Evolutionary conservation across 2,888 invertebrate genomes (phyloP).

Genomic region (Rotaria macrura): DNA sequence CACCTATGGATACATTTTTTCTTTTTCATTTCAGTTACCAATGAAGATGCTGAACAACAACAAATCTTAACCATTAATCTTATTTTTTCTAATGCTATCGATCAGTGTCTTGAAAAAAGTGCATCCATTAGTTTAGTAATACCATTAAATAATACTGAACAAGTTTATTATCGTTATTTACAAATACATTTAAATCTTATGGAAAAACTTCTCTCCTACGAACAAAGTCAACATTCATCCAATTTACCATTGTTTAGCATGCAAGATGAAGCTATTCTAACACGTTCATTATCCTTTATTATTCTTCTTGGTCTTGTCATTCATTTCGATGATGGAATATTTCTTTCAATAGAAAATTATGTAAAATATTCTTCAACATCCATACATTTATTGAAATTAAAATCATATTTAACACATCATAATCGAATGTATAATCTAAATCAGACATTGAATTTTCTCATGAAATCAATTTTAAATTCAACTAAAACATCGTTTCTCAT

Average conservation of each 20-base stretch:
- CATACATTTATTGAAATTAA: neutral
- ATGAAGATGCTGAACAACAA: neutral
- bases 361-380: neutral
- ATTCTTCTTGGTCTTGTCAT: neutral
- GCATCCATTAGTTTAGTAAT: neutral
- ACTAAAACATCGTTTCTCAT: neutral
- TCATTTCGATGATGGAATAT: neutral
- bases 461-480: neutral
- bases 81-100: neutral
- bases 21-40: neutral
- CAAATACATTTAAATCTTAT: neutral
- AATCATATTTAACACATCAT: neutral
- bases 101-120: neutral
- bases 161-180: neutral
- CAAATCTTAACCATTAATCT: neutral
- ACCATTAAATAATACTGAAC: neutral
- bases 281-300: neutral
- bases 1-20: too few species aligned
- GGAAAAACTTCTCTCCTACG: neutral
- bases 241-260: neutral
- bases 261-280: neutral
- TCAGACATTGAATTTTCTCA: neutral
- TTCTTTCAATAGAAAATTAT: neutral
- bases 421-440: neutral
- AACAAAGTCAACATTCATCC: neutral